Percentiles rank a stretch among this genome's conserved stretches.
phyloP scores from a whole-genome alignment of 2,797 vertebrate species.

The Hippoglossus hippoglossus region DNA sequence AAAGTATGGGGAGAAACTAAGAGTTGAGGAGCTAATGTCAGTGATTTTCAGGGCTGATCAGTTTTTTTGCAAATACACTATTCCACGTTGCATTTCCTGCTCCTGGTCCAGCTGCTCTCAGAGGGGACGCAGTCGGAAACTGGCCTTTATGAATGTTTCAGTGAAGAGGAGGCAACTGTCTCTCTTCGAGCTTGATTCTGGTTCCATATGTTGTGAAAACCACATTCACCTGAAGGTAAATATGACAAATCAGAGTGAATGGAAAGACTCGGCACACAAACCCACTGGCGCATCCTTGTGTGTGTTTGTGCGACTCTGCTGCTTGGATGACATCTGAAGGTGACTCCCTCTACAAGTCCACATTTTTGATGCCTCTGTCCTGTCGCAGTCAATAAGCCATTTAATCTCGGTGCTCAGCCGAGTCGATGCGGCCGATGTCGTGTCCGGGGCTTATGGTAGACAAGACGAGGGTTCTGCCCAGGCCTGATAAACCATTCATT shows the following conservation, averaged over 20 bases:
- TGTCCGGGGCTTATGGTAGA: conserved; percentile 76
- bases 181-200: conserved; percentile 37
- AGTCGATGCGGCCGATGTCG: conserved; percentile 80
- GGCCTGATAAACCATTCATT: conserved; percentile 82
- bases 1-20: conserved; percentile 69
- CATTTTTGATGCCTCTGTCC: conserved; percentile 74
- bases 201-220: conserved; percentile 32
- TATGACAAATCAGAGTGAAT: conserved; percentile 15
- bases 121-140: conserved; percentile 59
- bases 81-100: conserved; percentile 59
- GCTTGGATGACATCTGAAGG: conserved; percentile 78
- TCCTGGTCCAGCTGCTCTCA: conserved; percentile 49
- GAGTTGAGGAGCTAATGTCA: conserved; percentile 75
- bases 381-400: conserved; percentile 86
- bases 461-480: conserved; percentile 75
- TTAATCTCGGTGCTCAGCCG: conserved; percentile 80
- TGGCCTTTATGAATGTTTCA: conserved; percentile 80
- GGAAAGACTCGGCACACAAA: conserved; percentile 10
- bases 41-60: conserved; percentile 68
- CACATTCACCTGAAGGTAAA: conserved; percentile 28
- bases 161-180: conserved; percentile 59
- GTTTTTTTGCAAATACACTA: conserved; percentile 54
- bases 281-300: conserved; percentile 19
- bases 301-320: background rate
- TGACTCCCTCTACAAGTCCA: conserved; percentile 74